Percentiles rank a stretch among this genome's conserved stretches.
Conservation (phyloP, 1,140 invertebrate genomes). For the Uloborus diversus region DNA sequence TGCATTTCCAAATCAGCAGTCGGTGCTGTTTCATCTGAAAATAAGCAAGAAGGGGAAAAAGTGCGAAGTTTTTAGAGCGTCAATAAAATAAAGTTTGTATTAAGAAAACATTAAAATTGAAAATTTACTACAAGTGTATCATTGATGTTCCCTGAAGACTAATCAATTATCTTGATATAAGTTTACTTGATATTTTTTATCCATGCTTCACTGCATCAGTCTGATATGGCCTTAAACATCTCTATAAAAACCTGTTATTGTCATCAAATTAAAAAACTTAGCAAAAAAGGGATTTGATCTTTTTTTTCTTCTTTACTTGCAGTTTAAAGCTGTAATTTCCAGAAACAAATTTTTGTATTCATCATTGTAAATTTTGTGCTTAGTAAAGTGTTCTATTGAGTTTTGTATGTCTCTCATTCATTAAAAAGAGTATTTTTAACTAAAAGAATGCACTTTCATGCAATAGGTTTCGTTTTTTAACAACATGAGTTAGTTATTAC, state of each 20-base stretch:
- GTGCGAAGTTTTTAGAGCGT: background rate
- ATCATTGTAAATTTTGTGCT: background rate
- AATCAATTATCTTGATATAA: conserved; percentile 7
- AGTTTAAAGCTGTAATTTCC: background rate
- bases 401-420: background rate
- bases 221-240: conserved; percentile 35
- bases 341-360: background rate
- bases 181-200: conserved; percentile 43
- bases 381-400: background rate
- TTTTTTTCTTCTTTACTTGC: background rate
- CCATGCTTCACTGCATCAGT: conserved; percentile 19
- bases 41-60: background rate
- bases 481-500: background rate
- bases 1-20: background rate
- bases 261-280: conserved; percentile 22
- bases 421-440: too few species aligned
- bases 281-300: background rate
- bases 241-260: background rate
- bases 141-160: background rate
- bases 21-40: conserved; percentile 1
- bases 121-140: background rate
- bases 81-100: background rate
- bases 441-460: too few species aligned
- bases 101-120: background rate
- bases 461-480: background rate